phyloP scores from a whole-genome alignment of 2,888 invertebrate genomes.

The Myopa testacea region DNA sequence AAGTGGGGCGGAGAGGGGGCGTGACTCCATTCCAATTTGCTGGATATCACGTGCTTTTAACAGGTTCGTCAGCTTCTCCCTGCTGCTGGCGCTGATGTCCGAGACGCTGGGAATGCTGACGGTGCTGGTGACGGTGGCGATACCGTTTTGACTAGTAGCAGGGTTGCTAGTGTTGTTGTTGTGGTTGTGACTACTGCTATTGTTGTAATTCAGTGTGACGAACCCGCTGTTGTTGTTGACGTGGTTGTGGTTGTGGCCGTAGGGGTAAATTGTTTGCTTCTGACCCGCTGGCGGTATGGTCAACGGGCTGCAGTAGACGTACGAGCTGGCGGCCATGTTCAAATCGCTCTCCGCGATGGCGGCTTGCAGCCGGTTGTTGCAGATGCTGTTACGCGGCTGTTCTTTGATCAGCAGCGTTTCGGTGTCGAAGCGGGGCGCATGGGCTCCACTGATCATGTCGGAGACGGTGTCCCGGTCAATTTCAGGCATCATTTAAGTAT shows the following conservation, averaged over 20 bases:
- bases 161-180: constrained; percentile 16
- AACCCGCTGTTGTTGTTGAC: constrained; percentile 35
- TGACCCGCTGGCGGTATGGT: constrained; percentile 60
- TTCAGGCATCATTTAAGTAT: constrained; percentile 67
- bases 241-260: constrained; percentile 31
- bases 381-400: constrained; percentile 20
- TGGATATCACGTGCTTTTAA: constrained; percentile 55
- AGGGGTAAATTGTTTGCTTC: constrained; percentile 31
- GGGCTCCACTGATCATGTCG: constrained; percentile 65
- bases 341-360: constrained; percentile 48
- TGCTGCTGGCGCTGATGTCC: constrained; percentile 54
- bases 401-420: constrained; percentile 46
- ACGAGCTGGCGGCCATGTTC: constrained; percentile 61
- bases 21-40: constrained; percentile 43
- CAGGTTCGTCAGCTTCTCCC: constrained; percentile 57
- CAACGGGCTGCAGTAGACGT: constrained; percentile 64
- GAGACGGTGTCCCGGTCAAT: constrained; percentile 65
- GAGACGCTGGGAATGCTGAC: constrained; percentile 38
- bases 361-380: constrained; percentile 45
- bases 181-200: constrained; percentile 31
- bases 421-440: constrained; percentile 60
- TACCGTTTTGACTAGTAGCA: constrained; percentile 25
- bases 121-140: constrained; percentile 15
- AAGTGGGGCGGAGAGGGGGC: constrained; percentile 22
- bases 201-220: constrained; percentile 31